Evolutionary conservation across 2,888 invertebrate species (phyloP).

Genomic region (Meteorus colon): DNA sequence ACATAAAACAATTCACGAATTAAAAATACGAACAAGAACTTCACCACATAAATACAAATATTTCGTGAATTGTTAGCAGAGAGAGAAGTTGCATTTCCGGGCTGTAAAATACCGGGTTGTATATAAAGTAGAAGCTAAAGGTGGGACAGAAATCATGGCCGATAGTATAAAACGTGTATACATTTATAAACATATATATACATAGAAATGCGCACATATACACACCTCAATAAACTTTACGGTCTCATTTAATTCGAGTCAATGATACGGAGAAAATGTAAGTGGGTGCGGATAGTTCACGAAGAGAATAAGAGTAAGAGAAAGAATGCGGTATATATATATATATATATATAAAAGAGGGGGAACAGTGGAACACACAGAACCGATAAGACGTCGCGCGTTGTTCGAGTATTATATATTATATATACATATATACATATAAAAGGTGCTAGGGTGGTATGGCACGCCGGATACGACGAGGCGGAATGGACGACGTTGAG

Average conservation of each 20-base stretch:
- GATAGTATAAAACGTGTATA: slow-evolving; percentile 9
- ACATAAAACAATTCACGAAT: background rate
- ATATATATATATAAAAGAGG: background rate
- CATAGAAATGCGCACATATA: background rate
- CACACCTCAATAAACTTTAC: slow-evolving; percentile 15
- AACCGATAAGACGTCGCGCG: slow-evolving; percentile 28
- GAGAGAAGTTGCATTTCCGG: slow-evolving; percentile 8
- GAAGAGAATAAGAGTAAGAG: slow-evolving; percentile 1
- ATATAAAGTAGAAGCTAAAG: slow-evolving; percentile 14
- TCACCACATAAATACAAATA: background rate
- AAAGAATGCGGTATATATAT: background rate
- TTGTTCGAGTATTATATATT: slow-evolving; percentile 10
- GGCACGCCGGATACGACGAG: slow-evolving; percentile 27
- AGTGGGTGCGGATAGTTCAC: slow-evolving; percentile 31
- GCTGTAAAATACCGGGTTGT: background rate
- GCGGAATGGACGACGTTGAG: slow-evolving; percentile 27
- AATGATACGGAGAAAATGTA: slow-evolving; percentile 30
- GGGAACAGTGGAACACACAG: background rate
- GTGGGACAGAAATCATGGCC: background rate
- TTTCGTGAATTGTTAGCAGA: background rate
- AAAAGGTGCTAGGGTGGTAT: slow-evolving; percentile 8
- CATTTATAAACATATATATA: background rate
- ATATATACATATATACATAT: background rate
- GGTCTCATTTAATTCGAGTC: slow-evolving; percentile 32
- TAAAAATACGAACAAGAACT: background rate